A percentile compares a stretch with the other conserved stretches of the same genome.
Conservation (phyloP, 2,113 vertebrate genomes). For the Prionailurus viverrinus region DNA sequence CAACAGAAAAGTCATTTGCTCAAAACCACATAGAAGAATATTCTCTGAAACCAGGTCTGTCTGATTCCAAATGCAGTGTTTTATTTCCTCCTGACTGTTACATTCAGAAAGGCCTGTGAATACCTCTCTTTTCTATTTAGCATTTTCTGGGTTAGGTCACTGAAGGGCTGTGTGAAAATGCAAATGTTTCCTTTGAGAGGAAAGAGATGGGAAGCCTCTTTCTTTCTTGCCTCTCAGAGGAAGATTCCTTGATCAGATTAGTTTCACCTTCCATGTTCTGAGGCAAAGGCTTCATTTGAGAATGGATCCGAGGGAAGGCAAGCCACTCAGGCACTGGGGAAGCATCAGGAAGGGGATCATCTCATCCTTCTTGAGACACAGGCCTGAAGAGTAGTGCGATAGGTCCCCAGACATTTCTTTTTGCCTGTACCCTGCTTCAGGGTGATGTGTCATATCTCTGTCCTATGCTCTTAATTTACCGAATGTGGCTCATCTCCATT, state of each 20-base stretch:
- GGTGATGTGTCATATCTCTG: neutral
- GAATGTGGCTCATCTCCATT: neutral
- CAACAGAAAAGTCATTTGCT: neutral
- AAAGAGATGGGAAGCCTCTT: neutral
- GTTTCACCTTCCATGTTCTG: neutral
- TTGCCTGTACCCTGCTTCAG: neutral
- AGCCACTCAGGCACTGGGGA: neutral
- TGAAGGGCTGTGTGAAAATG: neutral
- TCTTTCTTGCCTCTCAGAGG: neutral
- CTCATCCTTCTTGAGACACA: neutral
- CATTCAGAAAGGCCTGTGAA: neutral
- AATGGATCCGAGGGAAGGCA: neutral
- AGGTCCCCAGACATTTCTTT: neutral
- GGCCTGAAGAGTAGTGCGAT: neutral
- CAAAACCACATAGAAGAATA: neutral
- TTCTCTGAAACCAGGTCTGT: neutral
- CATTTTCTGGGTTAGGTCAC: neutral
- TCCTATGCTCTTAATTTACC: neutral
- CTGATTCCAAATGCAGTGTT: neutral
- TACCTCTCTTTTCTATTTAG: neutral
- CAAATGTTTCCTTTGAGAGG: neutral
- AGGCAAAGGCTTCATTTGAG: neutral
- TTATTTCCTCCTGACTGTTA: neutral
- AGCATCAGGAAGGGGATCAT: rapidly evolving
- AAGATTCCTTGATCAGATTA: neutral